Base-by-base conservation (phyloP, 2,888 invertebrate genomes). In the Lasioglossum oenotherae region DNA sequence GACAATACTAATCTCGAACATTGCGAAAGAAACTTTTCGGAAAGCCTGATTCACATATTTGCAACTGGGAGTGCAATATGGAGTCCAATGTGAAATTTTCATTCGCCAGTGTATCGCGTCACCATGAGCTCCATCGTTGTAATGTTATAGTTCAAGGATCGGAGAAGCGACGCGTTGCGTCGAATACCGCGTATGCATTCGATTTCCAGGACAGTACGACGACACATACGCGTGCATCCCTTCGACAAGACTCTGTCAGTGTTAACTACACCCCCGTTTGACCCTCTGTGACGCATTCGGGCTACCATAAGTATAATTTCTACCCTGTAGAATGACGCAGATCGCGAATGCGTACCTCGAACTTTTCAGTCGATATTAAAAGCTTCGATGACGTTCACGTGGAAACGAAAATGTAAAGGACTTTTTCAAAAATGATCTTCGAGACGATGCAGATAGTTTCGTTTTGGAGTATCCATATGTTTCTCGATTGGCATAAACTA, bases 121-220 rank as follows among this genome's bases (percentile, higher is more conserved):
- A n/a, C 23, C 53, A 53, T 53, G 23, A 64, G 16, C 64, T 5
- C 64, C 78, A 60, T 71, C 23, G 64, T 16, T 14, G 41, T 78
- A 84, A 89, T 83, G 83, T 81, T 85, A 87, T 84, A 87, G 87
- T 87, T 87, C 87, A 87, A 87, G 87, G 87, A 87, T 84, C 87
- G 46, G 57, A 71, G 67, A 67, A 44, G n/a, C 49, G 74, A 80
- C 72, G 69, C 41, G 69, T 49, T 71, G 74, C 78, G 69, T 71
- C 64, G 12, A 38, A 16, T 16, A 53, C 31, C 35, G 46, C 73
- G 74, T 82, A 79, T 60, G 73, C 75, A 60, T 46, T 19, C 44
- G 46, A 10, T 4, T 53, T 73, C 64, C 31, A 49, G 16, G 27
- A 49, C 49, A 35, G 67, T 38, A 46, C 23, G 81, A 64, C 64